phyloP scores from a whole-genome alignment of 2,113 vertebrate species.

The Bucco capensis region DNA sequence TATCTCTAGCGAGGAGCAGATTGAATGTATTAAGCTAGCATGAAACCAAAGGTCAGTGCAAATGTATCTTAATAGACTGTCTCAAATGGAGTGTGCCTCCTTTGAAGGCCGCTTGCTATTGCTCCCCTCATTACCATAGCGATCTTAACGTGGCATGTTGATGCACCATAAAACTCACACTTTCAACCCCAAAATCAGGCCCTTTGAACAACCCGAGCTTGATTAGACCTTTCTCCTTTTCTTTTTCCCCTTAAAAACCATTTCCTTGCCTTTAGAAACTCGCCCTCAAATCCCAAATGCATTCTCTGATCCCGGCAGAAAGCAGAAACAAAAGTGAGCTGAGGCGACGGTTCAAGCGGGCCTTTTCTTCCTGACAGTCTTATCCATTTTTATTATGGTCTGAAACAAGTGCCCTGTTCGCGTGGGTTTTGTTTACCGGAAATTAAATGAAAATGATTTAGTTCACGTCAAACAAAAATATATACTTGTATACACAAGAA shows the following conservation, averaged over 20 bases:
- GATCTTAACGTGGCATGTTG: slow-evolving; percentile 82
- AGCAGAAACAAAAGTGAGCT: slow-evolving; percentile 81
- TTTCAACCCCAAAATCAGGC: slow-evolving; percentile 83
- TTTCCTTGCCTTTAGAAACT: slow-evolving; percentile 87
- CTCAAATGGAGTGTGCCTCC: slow-evolving; percentile 84
- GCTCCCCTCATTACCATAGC: slow-evolving; percentile 83
- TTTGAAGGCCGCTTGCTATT: slow-evolving; percentile 82
- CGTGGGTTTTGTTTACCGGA: slow-evolving; percentile 85
- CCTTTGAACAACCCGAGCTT: slow-evolving; percentile 87
- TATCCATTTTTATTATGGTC: slow-evolving; percentile 82
- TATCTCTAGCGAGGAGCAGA: slow-evolving; percentile 66
- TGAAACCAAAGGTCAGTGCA: slow-evolving; percentile 84
- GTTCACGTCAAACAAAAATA: slow-evolving; percentile 79
- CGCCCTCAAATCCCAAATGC: slow-evolving; percentile 80
- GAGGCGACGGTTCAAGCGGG: slow-evolving; percentile 78
- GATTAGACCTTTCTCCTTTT: slow-evolving; percentile 87
- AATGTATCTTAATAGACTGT: slow-evolving; percentile 89
- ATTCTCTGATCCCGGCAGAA: slow-evolving; percentile 83
- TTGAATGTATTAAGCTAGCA: slow-evolving; percentile 82
- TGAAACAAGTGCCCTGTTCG: slow-evolving; percentile 81
- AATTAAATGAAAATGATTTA: slow-evolving; percentile 84
- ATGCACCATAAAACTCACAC: slow-evolving; percentile 86
- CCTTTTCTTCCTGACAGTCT: slow-evolving; percentile 79
- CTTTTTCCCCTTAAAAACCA: slow-evolving; percentile 82
- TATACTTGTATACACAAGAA: slow-evolving; percentile 79